Percentiles rank a stretch among this genome's conserved stretches.
phyloP scores from a whole-genome alignment of 2,113 vertebrate species.

The Myxocyprinus asiaticus region DNA sequence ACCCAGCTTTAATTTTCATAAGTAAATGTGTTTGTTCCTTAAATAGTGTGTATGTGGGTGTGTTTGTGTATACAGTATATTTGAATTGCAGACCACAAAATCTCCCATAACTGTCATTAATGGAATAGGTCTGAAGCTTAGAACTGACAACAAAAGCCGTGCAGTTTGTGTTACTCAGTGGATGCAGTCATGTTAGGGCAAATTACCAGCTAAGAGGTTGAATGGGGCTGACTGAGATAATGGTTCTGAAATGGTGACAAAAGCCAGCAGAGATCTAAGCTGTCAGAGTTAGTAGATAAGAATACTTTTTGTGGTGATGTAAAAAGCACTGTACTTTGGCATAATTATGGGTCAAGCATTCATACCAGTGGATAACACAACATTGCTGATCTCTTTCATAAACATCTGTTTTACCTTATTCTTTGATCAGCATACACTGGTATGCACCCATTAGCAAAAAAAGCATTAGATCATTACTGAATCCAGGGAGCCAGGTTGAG shows the following conservation, averaged over 20 bases:
- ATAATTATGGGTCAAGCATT: conserved; percentile 10
- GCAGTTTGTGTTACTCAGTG: conserved; percentile 5
- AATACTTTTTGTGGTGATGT: background rate
- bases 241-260: conserved; percentile 35
- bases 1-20: conserved; percentile 7
- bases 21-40: background rate
- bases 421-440: conserved; percentile 1
- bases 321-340: background rate
- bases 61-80: conserved; percentile 8
- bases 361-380: background rate
- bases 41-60: background rate
- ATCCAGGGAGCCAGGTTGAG: background rate
- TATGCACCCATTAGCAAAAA: background rate
- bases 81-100: background rate
- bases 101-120: conserved; percentile 4
- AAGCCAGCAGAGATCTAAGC: conserved; percentile 6
- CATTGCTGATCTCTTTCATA: conserved; percentile 6
- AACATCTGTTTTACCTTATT: background rate
- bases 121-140: conserved; percentile 29
- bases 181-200: background rate
- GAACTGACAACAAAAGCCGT: conserved; percentile 13
- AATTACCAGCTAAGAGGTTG: conserved; percentile 9
- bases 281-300: background rate
- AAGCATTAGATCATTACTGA: no score
- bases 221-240: conserved; percentile 23